phyloP scores from a whole-genome alignment of 2,113 vertebrate genomes.

The Baryphthengus martii region DNA sequence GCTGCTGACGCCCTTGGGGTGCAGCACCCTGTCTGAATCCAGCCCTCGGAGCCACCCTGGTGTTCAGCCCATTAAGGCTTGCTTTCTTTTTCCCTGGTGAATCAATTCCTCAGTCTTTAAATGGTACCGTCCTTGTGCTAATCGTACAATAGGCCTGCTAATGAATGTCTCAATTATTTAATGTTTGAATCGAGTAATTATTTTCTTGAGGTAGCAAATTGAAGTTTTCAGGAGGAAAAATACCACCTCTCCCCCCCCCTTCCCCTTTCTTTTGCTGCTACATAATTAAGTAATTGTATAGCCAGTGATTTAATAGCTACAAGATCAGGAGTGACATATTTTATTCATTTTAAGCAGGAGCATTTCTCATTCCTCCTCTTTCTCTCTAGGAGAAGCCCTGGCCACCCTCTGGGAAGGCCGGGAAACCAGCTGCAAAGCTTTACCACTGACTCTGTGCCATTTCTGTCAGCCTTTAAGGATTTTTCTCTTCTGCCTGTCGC shows the following conservation, averaged over 20 bases:
- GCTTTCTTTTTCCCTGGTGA: neutral
- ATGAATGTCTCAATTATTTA: slow-evolving; percentile 71
- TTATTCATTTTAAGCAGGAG: slow-evolving; percentile 68
- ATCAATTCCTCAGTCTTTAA: slow-evolving; percentile 42
- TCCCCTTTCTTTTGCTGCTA: neutral
- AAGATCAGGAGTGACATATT: slow-evolving; percentile 71
- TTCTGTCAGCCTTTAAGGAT: slow-evolving; percentile 2
- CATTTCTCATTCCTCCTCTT: slow-evolving; percentile 36
- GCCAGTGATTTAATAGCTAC: slow-evolving; percentile 75
- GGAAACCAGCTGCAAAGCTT: slow-evolving; percentile 44
- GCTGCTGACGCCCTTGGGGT: neutral
- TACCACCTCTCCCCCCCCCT: neutral
- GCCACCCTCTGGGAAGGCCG: slow-evolving; percentile 38
- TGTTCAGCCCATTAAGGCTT: neutral
- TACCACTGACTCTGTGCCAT: neutral
- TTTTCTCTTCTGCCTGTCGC: neutral
- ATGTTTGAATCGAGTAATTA: slow-evolving; percentile 72
- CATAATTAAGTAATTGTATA: slow-evolving; percentile 79
- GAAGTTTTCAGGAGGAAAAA: slow-evolving; percentile 66
- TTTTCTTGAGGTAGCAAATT: slow-evolving; percentile 77
- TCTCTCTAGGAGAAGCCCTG: slow-evolving; percentile 5
- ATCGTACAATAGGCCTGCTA: slow-evolving; percentile 24
- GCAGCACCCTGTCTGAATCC: neutral
- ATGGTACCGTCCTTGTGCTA: slow-evolving; percentile 32
- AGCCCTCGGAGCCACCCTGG: neutral